Conservation (phyloP, 1,140 invertebrate species). For the Drosophila micromelanica region DNA sequence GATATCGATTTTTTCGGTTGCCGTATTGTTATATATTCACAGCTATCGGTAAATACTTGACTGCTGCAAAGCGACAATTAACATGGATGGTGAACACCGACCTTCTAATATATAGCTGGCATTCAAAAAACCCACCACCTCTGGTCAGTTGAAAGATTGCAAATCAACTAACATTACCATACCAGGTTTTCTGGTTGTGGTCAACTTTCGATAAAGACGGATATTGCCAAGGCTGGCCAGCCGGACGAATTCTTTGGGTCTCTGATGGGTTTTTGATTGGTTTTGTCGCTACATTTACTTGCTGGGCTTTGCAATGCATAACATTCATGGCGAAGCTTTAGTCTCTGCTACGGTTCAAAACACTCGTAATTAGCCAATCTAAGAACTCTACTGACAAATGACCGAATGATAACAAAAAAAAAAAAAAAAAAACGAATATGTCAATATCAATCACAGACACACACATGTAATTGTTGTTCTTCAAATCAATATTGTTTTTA, state of each 20-base stretch:
- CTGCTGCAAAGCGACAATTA: constrained; percentile 43
- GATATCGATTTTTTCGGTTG: constrained; percentile 74
- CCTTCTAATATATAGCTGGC: too few relatives aligned
- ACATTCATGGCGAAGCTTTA: constrained; percentile 5
- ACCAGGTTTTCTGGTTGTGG: constrained; percentile 8
- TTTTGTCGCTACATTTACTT: constrained; percentile 30
- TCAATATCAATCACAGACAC: neutral
- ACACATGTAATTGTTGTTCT: constrained; percentile 3
- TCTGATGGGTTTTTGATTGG: constrained; percentile 72
- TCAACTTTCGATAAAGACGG: constrained; percentile 17
- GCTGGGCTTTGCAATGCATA: constrained; percentile 5
- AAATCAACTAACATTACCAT: constrained; percentile 45
- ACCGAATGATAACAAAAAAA: constrained; percentile 11
- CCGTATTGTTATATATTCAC: constrained; percentile 66
- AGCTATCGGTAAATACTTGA: constrained; percentile 53
- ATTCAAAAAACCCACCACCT: constrained; percentile 4
- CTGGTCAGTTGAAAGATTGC: constrained; percentile 40
- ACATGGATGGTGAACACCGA: neutral
- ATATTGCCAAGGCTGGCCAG: constrained; percentile 7
- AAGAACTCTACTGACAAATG: constrained; percentile 8
- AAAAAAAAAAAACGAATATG: neutral
- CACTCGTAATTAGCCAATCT: constrained; percentile 33
- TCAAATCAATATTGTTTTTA: neutral
- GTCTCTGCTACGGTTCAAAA: constrained; percentile 6
- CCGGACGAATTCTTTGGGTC: constrained; percentile 11